Conservation (phyloP, 1,140 invertebrate species). For the Lordiphosa mommai region DNA sequence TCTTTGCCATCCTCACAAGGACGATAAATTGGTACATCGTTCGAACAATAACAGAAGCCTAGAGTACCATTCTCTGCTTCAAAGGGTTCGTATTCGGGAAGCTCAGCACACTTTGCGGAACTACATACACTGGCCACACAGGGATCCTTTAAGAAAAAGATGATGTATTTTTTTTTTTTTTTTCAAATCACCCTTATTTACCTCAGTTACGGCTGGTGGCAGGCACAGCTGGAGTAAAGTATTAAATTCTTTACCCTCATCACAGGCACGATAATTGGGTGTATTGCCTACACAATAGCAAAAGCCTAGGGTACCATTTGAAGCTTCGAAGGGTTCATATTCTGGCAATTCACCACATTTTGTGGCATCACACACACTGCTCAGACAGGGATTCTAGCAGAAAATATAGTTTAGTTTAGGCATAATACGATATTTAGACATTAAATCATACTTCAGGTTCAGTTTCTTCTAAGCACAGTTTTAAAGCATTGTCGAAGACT, state of each 20-base stretch:
- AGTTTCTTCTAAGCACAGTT: too few species aligned
- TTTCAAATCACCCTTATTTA: too few species aligned
- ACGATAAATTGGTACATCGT: background rate
- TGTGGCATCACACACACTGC: slow-evolving; percentile 13
- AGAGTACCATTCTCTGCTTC: slow-evolving; percentile 4
- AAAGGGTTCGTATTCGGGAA: slow-evolving; percentile 12
- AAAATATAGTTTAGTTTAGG: too few species aligned
- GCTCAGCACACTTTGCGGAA: slow-evolving; percentile 4
- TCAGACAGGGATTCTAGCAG: too few species aligned
- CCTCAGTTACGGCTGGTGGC: slow-evolving; percentile 14
- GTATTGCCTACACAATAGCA: slow-evolving; percentile 22
- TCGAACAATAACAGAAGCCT: slow-evolving; percentile 45
- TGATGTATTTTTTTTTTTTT: too few species aligned
- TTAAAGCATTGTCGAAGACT: background rate
- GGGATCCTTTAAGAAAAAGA: slow-evolving; percentile 9
- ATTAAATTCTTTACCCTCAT: background rate
- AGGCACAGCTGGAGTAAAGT: background rate
- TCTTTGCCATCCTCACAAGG: background rate
- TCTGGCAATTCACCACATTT: background rate
- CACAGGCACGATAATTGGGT: slow-evolving; percentile 5
- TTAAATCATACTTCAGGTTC: too few species aligned
- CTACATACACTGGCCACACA: slow-evolving; percentile 8
- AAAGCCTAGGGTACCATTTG: background rate
- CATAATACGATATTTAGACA: background rate
- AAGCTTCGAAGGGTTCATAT: background rate